Base-by-base conservation (phyloP, 2,888 invertebrate genomes). In the Dynastes maya region DNA sequence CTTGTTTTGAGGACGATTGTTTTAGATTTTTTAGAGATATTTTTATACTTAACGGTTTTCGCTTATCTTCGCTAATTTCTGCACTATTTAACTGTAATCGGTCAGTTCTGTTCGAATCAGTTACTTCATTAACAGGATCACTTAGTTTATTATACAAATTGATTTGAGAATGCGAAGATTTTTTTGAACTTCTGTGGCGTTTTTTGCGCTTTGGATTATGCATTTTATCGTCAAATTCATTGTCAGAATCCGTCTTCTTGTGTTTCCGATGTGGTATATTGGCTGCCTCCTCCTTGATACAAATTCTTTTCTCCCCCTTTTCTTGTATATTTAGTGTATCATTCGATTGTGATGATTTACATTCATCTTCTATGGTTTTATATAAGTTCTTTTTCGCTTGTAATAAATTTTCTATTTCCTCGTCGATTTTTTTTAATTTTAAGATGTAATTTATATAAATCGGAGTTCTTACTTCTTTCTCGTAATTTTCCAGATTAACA, bases 381-480 rank as follows among this genome's bases (percentile, higher is more conserved):
- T 79, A 82, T 82, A 83, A 53, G 84, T 76, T 40, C 76, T 84
- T 82, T 37, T 85, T 81, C 61, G 84, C 82, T 65, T 82, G 80
- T 9, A 82, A 83, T 22, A 87, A 80, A 65, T 83, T 80, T 68
- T 78, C 80, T 72, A 87, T 83, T 78, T 84, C 85, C 55, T 81
- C 78, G 81, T 87, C 86, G 53, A 86, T 83, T 58, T 82, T 76
- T 37, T 82, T 64, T 83, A 85, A 83, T 67, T 81, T 80, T 16
- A 78, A 53, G 9, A 83, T 63, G 53, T 82, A 82, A 40, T 71
- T 8, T 55, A 74, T 53, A 55, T 58, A 74, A 32, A 53, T 72
- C 16, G 55, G 29, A n/a, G 16, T 22, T 61, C 29, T 70, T 11
- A 13, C n/a, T 40, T 76, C 61, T 29, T 16, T 63, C 13, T 78